A percentile compares a stretch with the other conserved stretches of the same genome.
Conservation (phyloP, 2,797 vertebrate genomes). For the Tachyglossus aculeatus region DNA sequence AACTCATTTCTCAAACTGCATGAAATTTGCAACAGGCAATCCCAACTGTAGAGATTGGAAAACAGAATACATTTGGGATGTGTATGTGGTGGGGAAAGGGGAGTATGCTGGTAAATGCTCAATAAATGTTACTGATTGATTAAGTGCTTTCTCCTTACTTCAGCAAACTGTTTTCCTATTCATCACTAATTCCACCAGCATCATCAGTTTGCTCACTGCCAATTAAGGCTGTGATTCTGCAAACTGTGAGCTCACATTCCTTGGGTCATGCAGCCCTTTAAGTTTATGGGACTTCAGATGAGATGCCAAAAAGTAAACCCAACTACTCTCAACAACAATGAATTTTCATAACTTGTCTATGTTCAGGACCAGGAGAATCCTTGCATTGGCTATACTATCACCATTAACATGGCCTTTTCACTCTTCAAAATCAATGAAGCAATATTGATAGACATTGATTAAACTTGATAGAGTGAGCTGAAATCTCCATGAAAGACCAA, state of each 20-base stretch:
- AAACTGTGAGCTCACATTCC: too few relatives aligned
- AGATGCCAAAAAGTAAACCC: too few relatives aligned
- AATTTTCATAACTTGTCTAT: too few relatives aligned
- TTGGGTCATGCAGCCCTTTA: too few relatives aligned
- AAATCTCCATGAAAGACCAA: conserved; percentile 58
- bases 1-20: not conserved
- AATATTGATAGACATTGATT: conserved; percentile 46
- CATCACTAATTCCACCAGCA: too few relatives aligned
- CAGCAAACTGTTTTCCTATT: too few relatives aligned
- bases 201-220: too few relatives aligned
- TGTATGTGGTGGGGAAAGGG: not conserved
- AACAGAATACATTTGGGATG: not conserved
- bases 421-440: conserved; percentile 53
- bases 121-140: not conserved
- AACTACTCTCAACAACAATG: conserved; percentile 44
- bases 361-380: conserved; percentile 63
- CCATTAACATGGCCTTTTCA: conserved; percentile 62
- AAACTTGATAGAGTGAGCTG: conserved; percentile 52
- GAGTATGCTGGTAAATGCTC: not conserved
- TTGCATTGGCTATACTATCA: conserved; percentile 51
- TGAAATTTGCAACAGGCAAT: not conserved
- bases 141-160: too few relatives aligned
- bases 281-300: too few relatives aligned
- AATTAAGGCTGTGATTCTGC: too few relatives aligned
- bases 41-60: not conserved